Evolutionary conservation across 1,140 invertebrate genomes (phyloP).

Genomic region (Meloidogyne hapla): DNA sequence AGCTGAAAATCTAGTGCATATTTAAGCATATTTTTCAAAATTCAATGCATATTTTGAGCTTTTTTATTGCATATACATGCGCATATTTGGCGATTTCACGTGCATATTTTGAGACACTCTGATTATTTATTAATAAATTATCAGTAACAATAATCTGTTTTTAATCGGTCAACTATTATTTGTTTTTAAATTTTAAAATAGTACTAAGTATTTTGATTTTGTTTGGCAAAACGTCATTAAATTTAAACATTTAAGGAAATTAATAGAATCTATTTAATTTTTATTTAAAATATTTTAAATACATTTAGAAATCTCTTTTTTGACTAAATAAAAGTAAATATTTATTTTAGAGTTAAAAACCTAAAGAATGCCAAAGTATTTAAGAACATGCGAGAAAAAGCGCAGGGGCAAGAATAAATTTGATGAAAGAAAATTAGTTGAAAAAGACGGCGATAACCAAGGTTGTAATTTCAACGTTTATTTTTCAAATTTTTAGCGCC

Average conservation of each 20-base stretch:
- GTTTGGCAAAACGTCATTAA: neutral
- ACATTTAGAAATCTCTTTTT: neutral
- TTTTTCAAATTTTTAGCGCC: neutral
- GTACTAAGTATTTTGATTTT: too few species aligned
- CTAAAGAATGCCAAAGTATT: neutral
- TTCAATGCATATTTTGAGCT: too few species aligned
- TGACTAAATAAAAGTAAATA: neutral
- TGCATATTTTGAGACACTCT: too few species aligned
- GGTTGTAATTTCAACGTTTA: conserved; percentile 67
- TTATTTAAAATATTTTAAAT: too few species aligned
- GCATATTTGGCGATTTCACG: too few species aligned
- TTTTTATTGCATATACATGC: too few species aligned
- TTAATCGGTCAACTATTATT: too few species aligned
- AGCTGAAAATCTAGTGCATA: too few species aligned
- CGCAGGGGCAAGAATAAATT: neutral
- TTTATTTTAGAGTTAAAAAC: neutral
- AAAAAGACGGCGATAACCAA: conserved; percentile 75
- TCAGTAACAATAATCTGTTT: too few species aligned
- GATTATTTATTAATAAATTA: too few species aligned
- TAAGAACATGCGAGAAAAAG: neutral
- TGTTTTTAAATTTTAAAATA: too few species aligned
- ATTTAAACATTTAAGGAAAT: neutral
- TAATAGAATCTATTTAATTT: neutral
- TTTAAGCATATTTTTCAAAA: too few species aligned
- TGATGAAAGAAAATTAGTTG: conserved; percentile 69